Conservation (phyloP, 2,888 invertebrate genomes). For the Halictus quadricinctus region DNA sequence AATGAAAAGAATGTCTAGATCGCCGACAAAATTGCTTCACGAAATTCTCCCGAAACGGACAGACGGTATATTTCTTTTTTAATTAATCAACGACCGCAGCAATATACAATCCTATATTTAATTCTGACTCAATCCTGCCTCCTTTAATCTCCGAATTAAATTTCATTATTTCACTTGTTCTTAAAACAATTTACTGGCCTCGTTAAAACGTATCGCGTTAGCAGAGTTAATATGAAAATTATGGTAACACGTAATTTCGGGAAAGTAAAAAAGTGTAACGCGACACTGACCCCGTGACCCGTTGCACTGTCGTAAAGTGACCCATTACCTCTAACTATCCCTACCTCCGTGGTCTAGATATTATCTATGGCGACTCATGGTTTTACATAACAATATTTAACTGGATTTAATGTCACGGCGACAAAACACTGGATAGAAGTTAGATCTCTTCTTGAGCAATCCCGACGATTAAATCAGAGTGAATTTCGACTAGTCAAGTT, state of each 20-base stretch:
- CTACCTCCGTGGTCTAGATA: background rate
- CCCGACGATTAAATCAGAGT: background rate
- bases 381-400: conserved; percentile 8
- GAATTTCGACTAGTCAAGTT: background rate
- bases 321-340: background rate
- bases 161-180: background rate
- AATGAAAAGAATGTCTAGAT: conserved; percentile 32
- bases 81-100: background rate
- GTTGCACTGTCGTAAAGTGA: conserved; percentile 1
- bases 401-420: background rate
- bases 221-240: background rate
- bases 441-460: background rate
- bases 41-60: conserved; percentile 36
- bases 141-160: background rate
- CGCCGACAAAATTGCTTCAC: conserved; percentile 15
- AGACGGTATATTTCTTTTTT: conserved; percentile 21
- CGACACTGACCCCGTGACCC: background rate
- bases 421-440: background rate
- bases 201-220: background rate
- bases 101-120: background rate
- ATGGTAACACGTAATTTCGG: background rate
- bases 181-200: background rate
- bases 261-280: conserved; percentile 1
- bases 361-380: background rate
- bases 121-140: background rate